Evolutionary conservation across 2,888 invertebrate species (phyloP), one percentile per base, ranked within the genome.

Genomic region (Cephus nigrinus): DNA sequence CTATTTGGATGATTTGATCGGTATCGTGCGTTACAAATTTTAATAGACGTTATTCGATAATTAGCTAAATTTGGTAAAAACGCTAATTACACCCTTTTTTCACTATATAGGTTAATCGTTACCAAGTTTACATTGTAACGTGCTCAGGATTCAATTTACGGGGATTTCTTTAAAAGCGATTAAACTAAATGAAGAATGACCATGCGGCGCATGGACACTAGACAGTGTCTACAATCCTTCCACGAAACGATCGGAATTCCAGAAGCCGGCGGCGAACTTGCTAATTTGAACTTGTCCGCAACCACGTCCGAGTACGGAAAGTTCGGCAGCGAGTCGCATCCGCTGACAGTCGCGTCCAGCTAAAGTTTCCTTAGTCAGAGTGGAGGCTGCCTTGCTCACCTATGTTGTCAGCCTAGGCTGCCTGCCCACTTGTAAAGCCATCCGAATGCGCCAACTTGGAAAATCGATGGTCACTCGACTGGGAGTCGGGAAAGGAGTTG

Each of bases 231-330:
- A 55, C 55, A 55, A 55, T 55, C 23, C 23, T 55, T 23, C 23
- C 55, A 55, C 55, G 55, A 23, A 55, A 9, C 84, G 84, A 85
- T 86, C 84, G 86, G 84, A 84, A 87, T 87, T 86, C 86, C 84
- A 82, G 80, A 86, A 88, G 84, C 87, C 86, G 23, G 15, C 40
- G 23, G 82, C 80, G 85, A 87, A 86, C 35, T 35, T 33, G 74
- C 74, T 74, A 74, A 36, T 33, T 36, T 23, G 33, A 34, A 74
- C 71, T 35, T 36, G 74, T 74, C 84, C 83, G 78, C 84, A 84
- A 78, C 80, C 82, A 84, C 81, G 84, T 84, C 80, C 79, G 81
- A 73, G 76, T 76, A 35, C 55, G n/a, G 76, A 68, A 76, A 76
- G 72, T 76, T 76, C 55, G 73, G 76, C 32, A 32, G 31, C 55